A percentile compares a stretch with the other conserved stretches of the same genome.
phyloP scores from a whole-genome alignment of 2,797 vertebrate species.

The Natrix natrix region DNA sequence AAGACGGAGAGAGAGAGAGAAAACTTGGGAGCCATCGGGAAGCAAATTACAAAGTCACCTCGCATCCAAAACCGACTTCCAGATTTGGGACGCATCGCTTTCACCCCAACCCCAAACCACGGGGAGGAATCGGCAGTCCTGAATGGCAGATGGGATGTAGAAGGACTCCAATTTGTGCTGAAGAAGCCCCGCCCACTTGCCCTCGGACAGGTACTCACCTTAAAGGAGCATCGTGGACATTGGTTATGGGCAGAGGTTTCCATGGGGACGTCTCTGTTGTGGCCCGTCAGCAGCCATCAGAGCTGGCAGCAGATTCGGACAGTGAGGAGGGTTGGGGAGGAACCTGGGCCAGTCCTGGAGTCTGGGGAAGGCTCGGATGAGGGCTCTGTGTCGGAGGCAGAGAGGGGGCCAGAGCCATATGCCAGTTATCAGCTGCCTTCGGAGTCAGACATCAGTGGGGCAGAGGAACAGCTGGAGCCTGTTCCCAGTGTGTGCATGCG shows the following conservation, averaged over 20 bases:
- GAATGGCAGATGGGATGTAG: not conserved
- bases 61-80: conserved; percentile 18
- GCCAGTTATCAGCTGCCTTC: no score
- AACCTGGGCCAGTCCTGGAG: no score
- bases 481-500: no score
- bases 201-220: not conserved
- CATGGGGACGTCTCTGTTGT: not conserved
- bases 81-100: not conserved
- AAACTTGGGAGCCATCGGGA: conserved; percentile 2
- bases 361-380: no score
- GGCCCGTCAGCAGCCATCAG: no score
- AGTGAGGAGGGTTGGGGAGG: no score
- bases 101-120: conserved; percentile 21
- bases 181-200: not conserved
- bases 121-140: not conserved
- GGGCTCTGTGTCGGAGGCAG: no score
- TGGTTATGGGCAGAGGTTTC: not conserved
- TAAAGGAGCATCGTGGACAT: no score
- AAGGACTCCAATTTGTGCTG: not conserved
- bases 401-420: no score
- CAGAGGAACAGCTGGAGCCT: no score
- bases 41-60: conserved; percentile 37
- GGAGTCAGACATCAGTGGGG: no score
- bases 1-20: not conserved
- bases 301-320: no score